phyloP scores from a whole-genome alignment of 1,140 invertebrate species.

The Eumeta japonica region DNA sequence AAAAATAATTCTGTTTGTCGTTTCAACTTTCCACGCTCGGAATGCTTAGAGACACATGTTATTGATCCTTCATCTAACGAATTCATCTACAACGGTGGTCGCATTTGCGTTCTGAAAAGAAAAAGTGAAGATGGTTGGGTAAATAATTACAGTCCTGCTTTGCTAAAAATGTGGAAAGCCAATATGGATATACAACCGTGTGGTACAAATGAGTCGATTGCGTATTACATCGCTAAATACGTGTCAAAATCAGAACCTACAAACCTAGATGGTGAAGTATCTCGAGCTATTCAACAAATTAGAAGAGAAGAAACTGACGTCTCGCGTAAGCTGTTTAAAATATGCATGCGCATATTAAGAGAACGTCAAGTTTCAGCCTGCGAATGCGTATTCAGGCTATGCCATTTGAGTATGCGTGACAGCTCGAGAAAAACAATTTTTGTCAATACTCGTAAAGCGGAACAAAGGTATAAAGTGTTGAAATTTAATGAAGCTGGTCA shows the following conservation, averaged over 20 bases:
- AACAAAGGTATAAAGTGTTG: conserved; percentile 28
- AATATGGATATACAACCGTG: too few species aligned
- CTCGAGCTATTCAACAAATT: too few species aligned
- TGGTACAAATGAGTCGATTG: conserved; percentile 28
- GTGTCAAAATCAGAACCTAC: too few species aligned
- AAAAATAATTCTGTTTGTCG: conserved; percentile 14
- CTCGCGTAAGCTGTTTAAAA: conserved; percentile 26
- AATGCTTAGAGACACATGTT: conserved; percentile 8
- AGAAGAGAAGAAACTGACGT: conserved; percentile 16
- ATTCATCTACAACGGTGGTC: conserved; percentile 9
- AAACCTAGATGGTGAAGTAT: too few species aligned
- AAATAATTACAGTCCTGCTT: too few species aligned
- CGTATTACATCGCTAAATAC: conserved; percentile 43
- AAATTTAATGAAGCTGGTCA: conserved; percentile 21
- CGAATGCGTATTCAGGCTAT: conserved; percentile 32
- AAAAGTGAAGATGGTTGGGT: too few species aligned
- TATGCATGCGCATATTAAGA: conserved; percentile 16
- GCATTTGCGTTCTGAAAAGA: conserved; percentile 14
- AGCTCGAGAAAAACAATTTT: conserved; percentile 26
- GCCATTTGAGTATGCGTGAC: conserved; percentile 23
- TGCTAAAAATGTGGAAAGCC: too few species aligned
- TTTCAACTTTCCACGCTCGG: conserved; percentile 14
- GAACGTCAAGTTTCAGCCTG: conserved; percentile 25
- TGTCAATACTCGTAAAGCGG: conserved; percentile 31
- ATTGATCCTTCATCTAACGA: conserved; percentile 10